These are phyloP conservation scores for Calonectris borealis DNA, from an alignment of 2,113 vertebrate species.

Conservation along the genomic window DNA sequence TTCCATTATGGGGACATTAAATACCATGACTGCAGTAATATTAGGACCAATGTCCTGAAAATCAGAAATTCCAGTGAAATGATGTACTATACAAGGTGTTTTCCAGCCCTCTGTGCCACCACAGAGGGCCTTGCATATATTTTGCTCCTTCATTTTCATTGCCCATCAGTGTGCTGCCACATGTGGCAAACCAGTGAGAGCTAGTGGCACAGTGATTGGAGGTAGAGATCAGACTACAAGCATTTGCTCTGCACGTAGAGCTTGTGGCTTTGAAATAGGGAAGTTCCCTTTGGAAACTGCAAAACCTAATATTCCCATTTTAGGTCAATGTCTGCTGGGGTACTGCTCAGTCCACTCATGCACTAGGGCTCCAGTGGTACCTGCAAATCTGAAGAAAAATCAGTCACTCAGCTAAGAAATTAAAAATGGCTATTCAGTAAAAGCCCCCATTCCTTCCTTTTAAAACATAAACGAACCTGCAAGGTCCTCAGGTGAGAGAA, in stretches of 20 bases:
- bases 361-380: neutral
- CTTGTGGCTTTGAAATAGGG: neutral
- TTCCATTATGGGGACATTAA: conserved; percentile 28
- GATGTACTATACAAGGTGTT: neutral
- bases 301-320: neutral
- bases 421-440: neutral
- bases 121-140: conserved; percentile 14
- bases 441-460: neutral
- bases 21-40: conserved; percentile 31
- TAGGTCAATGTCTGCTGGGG: neutral
- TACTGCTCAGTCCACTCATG: neutral
- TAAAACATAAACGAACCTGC: neutral
- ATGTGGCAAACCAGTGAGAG: conserved; percentile 1
- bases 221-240: neutral
- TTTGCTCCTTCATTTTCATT: conserved; percentile 55
- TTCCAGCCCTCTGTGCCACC: neutral
- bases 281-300: neutral
- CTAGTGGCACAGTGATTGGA: conserved; percentile 1
- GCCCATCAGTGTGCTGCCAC: conserved; percentile 8
- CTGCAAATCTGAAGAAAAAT: neutral
- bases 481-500: neutral
- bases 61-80: conserved; percentile 55
- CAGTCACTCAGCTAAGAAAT: neutral
- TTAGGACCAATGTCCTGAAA: conserved; percentile 57
- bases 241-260: neutral